phyloP scores from a whole-genome alignment of 2,888 invertebrate species.

The Petrolisthes cinctipes region DNA sequence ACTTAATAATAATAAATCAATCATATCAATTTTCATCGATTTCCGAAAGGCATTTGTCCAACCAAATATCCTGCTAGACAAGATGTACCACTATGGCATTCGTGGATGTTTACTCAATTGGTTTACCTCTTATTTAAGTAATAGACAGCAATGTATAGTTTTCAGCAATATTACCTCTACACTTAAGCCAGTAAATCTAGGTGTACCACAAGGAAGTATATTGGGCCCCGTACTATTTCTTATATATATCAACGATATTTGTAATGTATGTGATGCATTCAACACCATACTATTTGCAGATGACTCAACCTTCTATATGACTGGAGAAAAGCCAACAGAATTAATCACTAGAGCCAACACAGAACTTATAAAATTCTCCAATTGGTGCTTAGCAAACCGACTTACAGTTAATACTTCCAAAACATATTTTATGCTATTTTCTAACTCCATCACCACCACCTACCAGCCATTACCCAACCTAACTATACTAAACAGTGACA shows the following conservation, averaged over 20 bases:
- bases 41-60: constrained; percentile 1
- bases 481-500: neutral
- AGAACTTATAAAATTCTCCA: neutral
- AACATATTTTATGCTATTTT: neutral
- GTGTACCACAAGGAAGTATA: constrained; percentile 14
- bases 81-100: neutral
- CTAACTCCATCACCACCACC: neutral
- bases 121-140: neutral
- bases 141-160: neutral
- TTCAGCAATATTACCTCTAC: neutral
- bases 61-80: neutral
- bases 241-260: neutral
- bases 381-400: neutral
- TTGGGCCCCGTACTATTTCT: neutral
- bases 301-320: constrained; percentile 9
- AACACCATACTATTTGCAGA: neutral
- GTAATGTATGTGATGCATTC: neutral
- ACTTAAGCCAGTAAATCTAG: neutral
- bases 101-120: neutral
- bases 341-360: neutral
- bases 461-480: neutral
- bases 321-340: neutral
- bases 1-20: neutral
- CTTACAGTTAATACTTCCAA: constrained; percentile 8
- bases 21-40: constrained; percentile 1